Evolutionary conservation across 2,113 vertebrate genomes (phyloP).

Genomic region (Paradoxurus hermaphroditus): DNA sequence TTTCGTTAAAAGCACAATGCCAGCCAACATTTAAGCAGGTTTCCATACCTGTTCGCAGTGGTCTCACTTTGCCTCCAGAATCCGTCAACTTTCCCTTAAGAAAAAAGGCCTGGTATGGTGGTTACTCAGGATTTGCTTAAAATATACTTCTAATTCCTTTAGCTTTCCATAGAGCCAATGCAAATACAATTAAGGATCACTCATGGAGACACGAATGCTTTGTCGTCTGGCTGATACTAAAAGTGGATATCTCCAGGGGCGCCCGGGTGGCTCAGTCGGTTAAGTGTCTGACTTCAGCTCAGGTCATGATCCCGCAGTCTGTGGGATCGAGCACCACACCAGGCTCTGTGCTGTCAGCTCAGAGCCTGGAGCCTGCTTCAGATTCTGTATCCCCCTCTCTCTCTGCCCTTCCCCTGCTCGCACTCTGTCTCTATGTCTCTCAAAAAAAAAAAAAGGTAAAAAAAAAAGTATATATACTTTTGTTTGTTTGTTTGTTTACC

Average conservation of each 20-base stretch:
- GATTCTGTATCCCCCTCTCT: no score
- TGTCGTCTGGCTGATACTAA: neutral
- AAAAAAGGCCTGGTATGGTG: neutral
- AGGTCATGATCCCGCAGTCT: no score
- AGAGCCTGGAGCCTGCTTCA: no score
- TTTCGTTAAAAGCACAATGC: neutral
- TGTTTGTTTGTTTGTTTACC: neutral
- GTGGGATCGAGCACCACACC: no score
- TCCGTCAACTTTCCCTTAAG: neutral
- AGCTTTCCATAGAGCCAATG: neutral
- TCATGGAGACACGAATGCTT: neutral
- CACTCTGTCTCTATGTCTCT: no score
- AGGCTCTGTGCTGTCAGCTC: no score
- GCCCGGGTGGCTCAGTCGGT: no score
- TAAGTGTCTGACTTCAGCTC: no score
- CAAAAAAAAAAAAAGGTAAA: no score
- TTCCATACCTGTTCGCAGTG: neutral
- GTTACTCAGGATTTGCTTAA: neutral
- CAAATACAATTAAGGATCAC: neutral
- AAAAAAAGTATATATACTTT: neutral
- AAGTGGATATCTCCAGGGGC: neutral
- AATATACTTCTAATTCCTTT: neutral
- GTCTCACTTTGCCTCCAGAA: neutral
- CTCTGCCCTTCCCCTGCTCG: no score
- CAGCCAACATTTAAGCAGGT: neutral